Conservation (phyloP, 1,140 invertebrate genomes). For the Cyrtorhinus lividipennis region DNA sequence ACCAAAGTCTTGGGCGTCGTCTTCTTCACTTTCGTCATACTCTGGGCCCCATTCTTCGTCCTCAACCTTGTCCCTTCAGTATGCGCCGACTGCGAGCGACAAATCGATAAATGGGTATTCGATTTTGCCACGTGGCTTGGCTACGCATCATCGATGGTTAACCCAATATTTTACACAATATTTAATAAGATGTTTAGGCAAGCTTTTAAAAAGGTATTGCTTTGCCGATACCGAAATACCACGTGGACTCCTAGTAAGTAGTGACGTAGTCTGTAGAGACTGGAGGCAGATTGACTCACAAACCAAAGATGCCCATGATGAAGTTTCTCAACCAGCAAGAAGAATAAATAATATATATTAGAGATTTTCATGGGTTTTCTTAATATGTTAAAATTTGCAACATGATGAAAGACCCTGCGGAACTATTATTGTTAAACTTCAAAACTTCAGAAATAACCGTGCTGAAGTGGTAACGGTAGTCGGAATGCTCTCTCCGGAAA, state of each 20-base stretch:
- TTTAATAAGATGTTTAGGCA: constrained; percentile 87
- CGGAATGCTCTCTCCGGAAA: too few relatives aligned
- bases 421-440: too few relatives aligned
- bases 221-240: constrained; percentile 47
- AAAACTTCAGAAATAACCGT: too few relatives aligned
- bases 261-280: too few relatives aligned
- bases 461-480: too few relatives aligned
- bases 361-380: too few relatives aligned
- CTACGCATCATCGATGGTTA: constrained; percentile 84
- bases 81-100: constrained; percentile 57
- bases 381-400: too few relatives aligned
- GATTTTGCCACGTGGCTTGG: constrained; percentile 81
- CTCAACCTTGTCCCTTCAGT: constrained; percentile 66
- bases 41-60: constrained; percentile 89
- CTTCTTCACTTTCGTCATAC: constrained; percentile 82
- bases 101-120: constrained; percentile 60
- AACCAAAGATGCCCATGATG: neutral
- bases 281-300: too few relatives aligned
- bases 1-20: constrained; percentile 88
- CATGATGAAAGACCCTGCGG: too few relatives aligned
- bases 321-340: neutral
- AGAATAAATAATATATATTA: too few relatives aligned
- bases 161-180: constrained; percentile 88
- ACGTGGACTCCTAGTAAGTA: constrained; percentile 24
- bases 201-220: constrained; percentile 76